Conservation (phyloP, 2,888 invertebrate genomes). For the Torymus auratus region DNA sequence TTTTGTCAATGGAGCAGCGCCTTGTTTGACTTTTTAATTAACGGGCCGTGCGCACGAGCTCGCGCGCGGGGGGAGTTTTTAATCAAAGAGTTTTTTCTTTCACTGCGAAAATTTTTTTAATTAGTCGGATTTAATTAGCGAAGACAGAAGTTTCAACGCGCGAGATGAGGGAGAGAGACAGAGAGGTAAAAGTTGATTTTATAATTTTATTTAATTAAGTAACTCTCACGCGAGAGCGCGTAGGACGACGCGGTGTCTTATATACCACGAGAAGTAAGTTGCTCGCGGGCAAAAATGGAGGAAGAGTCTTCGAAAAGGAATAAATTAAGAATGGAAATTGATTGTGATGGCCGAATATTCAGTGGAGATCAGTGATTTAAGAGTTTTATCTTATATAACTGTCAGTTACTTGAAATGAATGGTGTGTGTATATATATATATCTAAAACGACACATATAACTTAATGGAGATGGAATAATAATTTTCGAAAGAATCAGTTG, state of each 20-base stretch:
- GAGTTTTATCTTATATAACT: no score
- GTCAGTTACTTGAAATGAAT: no score
- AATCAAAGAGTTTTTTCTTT: slow-evolving; percentile 14
- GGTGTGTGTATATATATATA: no score
- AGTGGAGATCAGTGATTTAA: no score
- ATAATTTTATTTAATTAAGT: slow-evolving; percentile 16
- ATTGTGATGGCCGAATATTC: background rate
- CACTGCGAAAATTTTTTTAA: slow-evolving; percentile 5
- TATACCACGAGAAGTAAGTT: no score
- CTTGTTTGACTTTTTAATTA: slow-evolving; percentile 35
- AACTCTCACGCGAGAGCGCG: background rate
- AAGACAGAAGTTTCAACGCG: background rate
- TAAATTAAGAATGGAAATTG: no score
- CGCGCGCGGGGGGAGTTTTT: background rate
- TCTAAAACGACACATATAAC: no score
- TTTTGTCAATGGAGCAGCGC: background rate
- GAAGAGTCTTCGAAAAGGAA: no score
- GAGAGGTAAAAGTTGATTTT: slow-evolving; percentile 1
- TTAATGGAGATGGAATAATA: no score
- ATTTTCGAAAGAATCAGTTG: no score
- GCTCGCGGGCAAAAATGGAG: background rate
- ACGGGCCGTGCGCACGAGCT: background rate
- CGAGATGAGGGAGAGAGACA: background rate
- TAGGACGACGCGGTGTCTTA: no score
- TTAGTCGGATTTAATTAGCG: slow-evolving; percentile 27